These are phyloP conservation scores for Machaerirhynchus nigripectus DNA, from an alignment of 2,113 vertebrate species.

Conservation along the genomic window DNA sequence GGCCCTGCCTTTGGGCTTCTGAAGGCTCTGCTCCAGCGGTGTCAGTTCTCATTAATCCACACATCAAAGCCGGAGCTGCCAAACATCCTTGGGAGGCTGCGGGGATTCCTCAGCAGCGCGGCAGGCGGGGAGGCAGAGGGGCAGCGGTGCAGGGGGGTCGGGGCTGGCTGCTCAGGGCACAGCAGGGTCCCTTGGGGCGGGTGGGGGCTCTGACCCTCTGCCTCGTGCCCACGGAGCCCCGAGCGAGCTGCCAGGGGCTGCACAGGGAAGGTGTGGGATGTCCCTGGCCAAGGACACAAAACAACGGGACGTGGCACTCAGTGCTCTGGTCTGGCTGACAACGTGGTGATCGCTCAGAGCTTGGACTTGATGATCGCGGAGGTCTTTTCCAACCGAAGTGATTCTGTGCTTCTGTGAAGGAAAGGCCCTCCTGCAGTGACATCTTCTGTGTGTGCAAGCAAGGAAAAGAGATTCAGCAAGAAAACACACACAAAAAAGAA, in stretches of 20 bases:
- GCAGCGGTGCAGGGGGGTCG: not conserved
- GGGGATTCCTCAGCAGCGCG: accelerated
- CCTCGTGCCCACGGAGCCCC: accelerated
- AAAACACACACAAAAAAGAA: not conserved
- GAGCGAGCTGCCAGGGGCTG: not conserved
- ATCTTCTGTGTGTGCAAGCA: accelerated
- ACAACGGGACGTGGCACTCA: accelerated
- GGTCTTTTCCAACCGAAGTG: not conserved
- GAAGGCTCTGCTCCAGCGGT: not conserved
- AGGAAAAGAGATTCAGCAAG: not conserved
- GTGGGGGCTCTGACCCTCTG: not conserved
- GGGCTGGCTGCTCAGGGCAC: not conserved
- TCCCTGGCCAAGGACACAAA: accelerated
- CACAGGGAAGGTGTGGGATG: accelerated
- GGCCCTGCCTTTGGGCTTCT: conserved; percentile 42
- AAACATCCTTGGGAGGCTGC: not conserved
- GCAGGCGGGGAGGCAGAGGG: not conserved
- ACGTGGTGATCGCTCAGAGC: not conserved
- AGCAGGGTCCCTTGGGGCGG: not conserved
- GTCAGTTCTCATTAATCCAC: not conserved
- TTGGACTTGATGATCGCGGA: not conserved
- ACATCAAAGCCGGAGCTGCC: conserved; percentile 9
- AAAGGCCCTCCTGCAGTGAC: accelerated
- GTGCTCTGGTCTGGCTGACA: not conserved
- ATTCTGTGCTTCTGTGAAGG: not conserved